Conservation (phyloP, 2,113 vertebrate species). For the Seriola quinqueradiata region DNA sequence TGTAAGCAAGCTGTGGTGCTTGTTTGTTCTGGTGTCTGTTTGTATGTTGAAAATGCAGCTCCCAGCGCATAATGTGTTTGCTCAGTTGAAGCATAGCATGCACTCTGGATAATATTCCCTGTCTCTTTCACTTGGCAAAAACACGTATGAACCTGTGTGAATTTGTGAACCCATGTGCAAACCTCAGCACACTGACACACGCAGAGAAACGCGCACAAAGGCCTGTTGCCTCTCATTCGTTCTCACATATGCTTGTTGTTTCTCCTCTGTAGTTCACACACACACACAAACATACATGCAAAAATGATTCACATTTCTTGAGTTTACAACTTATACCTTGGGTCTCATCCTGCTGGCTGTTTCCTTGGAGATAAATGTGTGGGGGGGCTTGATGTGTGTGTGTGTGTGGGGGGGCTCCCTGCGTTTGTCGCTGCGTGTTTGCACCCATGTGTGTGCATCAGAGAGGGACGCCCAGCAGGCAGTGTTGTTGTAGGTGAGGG, state of each 20-base stretch:
- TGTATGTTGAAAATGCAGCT: conserved; percentile 74
- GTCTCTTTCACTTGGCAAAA: conserved; percentile 65
- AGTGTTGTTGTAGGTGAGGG: conserved; percentile 84
- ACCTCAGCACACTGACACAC: conserved; percentile 16
- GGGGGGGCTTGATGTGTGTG: conserved; percentile 14
- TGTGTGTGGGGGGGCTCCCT: conserved; percentile 59
- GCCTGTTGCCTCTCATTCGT: background rate
- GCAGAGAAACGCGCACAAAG: conserved; percentile 17
- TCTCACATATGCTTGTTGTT: background rate
- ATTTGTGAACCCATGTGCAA: conserved; percentile 48
- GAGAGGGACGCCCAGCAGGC: conserved; percentile 78
- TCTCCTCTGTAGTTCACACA: background rate
- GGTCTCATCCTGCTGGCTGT: conserved; percentile 27
- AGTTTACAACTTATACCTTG: conserved; percentile 15
- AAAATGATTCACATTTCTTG: background rate
- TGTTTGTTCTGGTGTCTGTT: conserved; percentile 79
- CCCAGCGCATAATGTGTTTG: conserved; percentile 77
- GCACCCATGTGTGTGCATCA: conserved; percentile 68
- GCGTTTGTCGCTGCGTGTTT: conserved; percentile 58
- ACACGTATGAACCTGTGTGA: conserved; percentile 56
- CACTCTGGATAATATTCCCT: conserved; percentile 64
- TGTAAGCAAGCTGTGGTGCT: conserved; percentile 77
- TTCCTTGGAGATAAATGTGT: conserved; percentile 38
- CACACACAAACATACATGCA: background rate
- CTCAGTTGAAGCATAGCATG: conserved; percentile 65